Evolutionary conservation across 2,113 vertebrate genomes (phyloP).

Genomic region (Pachypanchax playfairii): DNA sequence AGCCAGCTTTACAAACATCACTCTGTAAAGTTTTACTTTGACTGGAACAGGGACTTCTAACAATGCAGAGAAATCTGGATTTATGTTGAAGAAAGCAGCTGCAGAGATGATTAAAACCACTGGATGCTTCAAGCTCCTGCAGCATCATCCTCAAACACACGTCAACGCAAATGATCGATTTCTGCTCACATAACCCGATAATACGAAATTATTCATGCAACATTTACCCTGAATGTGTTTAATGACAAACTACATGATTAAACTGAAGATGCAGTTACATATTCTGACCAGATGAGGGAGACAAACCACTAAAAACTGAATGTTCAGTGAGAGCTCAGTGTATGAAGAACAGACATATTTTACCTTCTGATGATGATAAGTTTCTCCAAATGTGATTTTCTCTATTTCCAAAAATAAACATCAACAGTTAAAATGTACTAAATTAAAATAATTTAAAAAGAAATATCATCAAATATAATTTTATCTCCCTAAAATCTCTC

Average conservation of each 20-base stretch:
- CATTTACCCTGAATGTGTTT: not conserved
- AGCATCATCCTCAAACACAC: not conserved
- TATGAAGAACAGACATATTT: too few species aligned
- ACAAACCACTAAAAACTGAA: constrained; percentile 30
- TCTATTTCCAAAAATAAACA: too few species aligned
- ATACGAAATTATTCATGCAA: not conserved
- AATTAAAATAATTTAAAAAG: not conserved
- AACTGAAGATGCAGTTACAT: not conserved
- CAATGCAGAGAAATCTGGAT: not conserved
- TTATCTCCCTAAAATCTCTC: not conserved
- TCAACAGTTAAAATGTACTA: too few species aligned
- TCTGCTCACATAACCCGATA: not conserved
- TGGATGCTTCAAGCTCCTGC: not conserved
- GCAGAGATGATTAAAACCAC: not conserved
- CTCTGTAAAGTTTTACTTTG: constrained; percentile 45
- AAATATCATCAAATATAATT: not conserved
- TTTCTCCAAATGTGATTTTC: too few species aligned
- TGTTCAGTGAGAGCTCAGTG: too few species aligned
- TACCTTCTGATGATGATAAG: too few species aligned
- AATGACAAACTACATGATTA: not conserved
- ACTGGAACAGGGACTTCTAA: not conserved
- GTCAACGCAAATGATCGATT: not conserved
- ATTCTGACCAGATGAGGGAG: constrained; percentile 44
- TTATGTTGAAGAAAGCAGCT: not conserved
- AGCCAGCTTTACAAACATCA: constrained; percentile 20